phyloP scores from a whole-genome alignment of 2,113 vertebrate genomes.

The Amazona guildingii region DNA sequence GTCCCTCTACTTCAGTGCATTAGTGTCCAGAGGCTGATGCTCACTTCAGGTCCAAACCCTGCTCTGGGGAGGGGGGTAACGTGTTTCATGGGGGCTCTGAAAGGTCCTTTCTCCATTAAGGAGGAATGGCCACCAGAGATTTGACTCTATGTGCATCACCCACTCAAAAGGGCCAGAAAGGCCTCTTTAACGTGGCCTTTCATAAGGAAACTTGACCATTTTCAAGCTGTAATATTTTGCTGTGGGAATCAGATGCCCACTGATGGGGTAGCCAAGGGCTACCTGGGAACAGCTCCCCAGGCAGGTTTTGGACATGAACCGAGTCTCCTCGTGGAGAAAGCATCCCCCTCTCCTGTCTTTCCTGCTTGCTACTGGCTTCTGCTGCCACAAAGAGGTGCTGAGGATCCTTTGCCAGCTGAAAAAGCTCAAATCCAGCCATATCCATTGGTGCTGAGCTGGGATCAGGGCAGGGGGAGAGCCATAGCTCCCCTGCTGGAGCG shows the following conservation, averaged over 20 bases:
- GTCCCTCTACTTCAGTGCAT: constrained; percentile 53
- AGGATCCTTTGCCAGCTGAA: constrained; percentile 5
- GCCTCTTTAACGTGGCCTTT: background rate
- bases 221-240: background rate
- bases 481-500: background rate
- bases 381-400: background rate
- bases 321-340: background rate
- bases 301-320: constrained; percentile 36
- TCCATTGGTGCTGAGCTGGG: rapidly evolving
- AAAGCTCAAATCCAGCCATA: background rate
- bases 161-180: background rate
- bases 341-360: background rate
- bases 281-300: background rate
- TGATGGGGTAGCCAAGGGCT: background rate
- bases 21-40: background rate
- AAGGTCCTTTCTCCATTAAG: rapidly evolving
- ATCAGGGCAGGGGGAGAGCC: background rate
- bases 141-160: rapidly evolving
- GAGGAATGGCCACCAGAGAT: rapidly evolving
- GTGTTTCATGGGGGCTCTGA: background rate
- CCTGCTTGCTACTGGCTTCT: background rate
- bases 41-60: background rate
- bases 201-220: background rate
- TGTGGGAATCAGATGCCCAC: background rate
- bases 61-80: background rate